Evolutionary conservation across 2,888 invertebrate species (phyloP), one percentile per base, ranked within the genome.

Genomic region (Lobophora halterata): DNA sequence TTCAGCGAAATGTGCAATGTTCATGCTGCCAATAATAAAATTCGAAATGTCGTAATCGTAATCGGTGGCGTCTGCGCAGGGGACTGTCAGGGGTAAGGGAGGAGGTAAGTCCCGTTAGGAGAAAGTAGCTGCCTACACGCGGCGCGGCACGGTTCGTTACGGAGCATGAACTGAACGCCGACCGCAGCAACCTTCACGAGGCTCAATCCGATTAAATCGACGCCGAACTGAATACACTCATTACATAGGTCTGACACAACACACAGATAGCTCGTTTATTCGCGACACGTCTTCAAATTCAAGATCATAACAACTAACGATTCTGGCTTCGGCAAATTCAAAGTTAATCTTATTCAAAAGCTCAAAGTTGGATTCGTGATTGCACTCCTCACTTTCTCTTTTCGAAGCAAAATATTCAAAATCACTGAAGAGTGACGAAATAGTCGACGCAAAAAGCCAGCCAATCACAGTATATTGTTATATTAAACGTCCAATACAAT

Each of bases 61-160:
- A 72, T 72, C 66, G 61, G 55, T 62, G 61, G 57, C 58, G 67
- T 60, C 61, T 61, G 66, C 54, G 57, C 59, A 56, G 66, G 50
- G 56, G 52, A 53, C 54, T 52, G 46, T 52, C 39, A 49, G 49
- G 51, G 52, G 50, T 42, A 56, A 46, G 58, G 55, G 65, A 61
- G 46, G 67, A 54, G 59, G 65, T 46, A 59, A 65, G 73, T 83
- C 77, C 87, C 85, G 87, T 87, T 85, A 87, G 76, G 85, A 85
- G 87, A 87, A 87, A 87, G 87, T 86, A 79, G 81, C 79, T 79
- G 76, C 82, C 81, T 76, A 80, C 80, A 78, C 74, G n/a, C n/a
- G 68, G 62, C 46, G 58, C 66, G 66, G 68, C 73, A 67, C 62
- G 59, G 62, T 65, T 76, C 77, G 78, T 79, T 76, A 74, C 72